Percentiles rank a stretch among this genome's conserved stretches.
These are phyloP conservation scores for Scaptomyza montana DNA, from an alignment of 1,140 invertebrate species.

Conservation along the genomic window DNA sequence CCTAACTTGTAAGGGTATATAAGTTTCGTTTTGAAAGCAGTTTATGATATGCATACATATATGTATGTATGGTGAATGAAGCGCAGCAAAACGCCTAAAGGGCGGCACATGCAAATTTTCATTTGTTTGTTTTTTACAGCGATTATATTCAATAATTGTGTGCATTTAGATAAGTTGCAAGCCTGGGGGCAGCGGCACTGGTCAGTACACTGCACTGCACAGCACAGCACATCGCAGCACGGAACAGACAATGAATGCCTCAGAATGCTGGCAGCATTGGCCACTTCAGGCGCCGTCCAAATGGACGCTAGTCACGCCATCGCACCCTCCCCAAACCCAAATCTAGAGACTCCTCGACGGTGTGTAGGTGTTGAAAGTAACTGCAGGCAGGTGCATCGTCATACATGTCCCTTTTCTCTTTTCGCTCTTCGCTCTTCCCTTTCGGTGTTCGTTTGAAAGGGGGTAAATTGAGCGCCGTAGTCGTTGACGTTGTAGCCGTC, in stretches of 20 bases:
- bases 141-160: slow-evolving; percentile 84
- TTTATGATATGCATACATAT: neutral
- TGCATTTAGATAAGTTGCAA: slow-evolving; percentile 83
- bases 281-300: slow-evolving; percentile 61
- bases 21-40: neutral
- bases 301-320: slow-evolving; percentile 75
- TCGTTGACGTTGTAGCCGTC: slow-evolving; percentile 7
- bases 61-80: slow-evolving; percentile 16
- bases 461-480: slow-evolving; percentile 9
- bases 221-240: neutral
- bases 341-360: slow-evolving; percentile 25
- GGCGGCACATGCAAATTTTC: slow-evolving; percentile 63
- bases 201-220: neutral
- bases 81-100: slow-evolving; percentile 63
- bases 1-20: slow-evolving; percentile 10
- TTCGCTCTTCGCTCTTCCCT: neutral
- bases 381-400: slow-evolving; percentile 55
- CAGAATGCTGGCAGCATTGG: slow-evolving; percentile 14
- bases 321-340: slow-evolving; percentile 43
- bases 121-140: slow-evolving; percentile 67
- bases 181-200: slow-evolving; percentile 54
- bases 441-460: neutral
- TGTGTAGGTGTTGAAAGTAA: slow-evolving; percentile 78
- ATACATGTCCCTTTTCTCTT: neutral
- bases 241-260: slow-evolving; percentile 23